Evolutionary conservation across 2,797 vertebrate species (phyloP).

Genomic region (Micromesistius poutassou): DNA sequence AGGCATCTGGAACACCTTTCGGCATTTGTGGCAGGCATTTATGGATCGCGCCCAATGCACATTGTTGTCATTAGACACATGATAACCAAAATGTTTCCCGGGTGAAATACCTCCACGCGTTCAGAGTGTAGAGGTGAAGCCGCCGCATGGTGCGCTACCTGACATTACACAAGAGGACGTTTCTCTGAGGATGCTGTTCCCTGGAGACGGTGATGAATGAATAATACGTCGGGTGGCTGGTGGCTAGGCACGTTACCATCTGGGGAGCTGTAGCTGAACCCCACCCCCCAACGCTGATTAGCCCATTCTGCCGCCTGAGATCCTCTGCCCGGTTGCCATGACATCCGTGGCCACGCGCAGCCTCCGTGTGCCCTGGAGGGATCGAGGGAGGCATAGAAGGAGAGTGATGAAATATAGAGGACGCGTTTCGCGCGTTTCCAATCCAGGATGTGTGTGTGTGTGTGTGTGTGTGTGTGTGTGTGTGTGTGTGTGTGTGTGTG

Average conservation of each 20-base stretch:
- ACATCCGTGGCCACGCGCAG: not conserved
- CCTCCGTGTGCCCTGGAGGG: not conserved
- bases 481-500: too few species aligned
- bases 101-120: not conserved
- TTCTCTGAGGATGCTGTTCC: not conserved
- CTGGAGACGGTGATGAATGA: not conserved
- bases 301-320: not conserved
- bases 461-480: too few species aligned
- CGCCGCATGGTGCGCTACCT: not conserved
- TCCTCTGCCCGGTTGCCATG: not conserved
- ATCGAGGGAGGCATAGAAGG: not conserved
- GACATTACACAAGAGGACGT: not conserved
- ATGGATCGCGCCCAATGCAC: too few species aligned
- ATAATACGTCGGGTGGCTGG: not conserved
- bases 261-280: not conserved
- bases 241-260: not conserved
- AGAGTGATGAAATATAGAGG: not conserved
- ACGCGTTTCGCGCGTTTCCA: not conserved
- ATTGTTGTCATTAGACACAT: not conserved
- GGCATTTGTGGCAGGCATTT: not conserved
- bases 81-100: not conserved
- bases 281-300: not conserved
- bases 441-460: not conserved
- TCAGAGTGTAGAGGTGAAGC: not conserved
- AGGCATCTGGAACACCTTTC: not conserved